phyloP scores from a whole-genome alignment of 2,797 vertebrate species.

The Lacerta viridis region DNA sequence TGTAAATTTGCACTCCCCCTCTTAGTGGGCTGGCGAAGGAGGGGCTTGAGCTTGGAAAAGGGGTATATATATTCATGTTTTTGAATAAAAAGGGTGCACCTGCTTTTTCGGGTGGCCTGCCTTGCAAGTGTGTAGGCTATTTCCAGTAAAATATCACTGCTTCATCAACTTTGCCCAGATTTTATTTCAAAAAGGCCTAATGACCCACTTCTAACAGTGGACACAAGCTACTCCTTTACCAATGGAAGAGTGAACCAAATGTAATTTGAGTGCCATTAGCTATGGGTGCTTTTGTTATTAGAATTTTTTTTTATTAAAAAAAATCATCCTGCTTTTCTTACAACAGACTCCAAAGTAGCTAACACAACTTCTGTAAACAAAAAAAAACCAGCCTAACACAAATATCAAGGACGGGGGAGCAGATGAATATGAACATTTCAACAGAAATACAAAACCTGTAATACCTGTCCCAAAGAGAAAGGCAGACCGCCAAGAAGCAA shows the following conservation, averaged over 20 bases:
- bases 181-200: no score
- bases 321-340: neutral
- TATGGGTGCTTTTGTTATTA: neutral
- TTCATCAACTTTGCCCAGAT: no score
- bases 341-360: neutral
- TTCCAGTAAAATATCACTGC: neutral
- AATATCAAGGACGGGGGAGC: neutral
- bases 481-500: neutral
- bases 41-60: no score
- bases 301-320: neutral
- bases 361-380: neutral
- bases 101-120: no score
- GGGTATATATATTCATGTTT: no score
- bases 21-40: no score
- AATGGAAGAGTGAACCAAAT: neutral
- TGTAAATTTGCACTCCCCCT: no score
- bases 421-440: neutral
- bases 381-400: neutral
- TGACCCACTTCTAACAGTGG: no score
- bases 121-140: neutral
- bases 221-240: neutral
- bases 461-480: neutral
- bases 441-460: neutral
- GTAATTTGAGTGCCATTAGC: no score
- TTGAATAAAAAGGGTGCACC: no score